These are phyloP conservation scores for Stenodera caucasica DNA, from an alignment of 2,888 invertebrate species.

Conservation along the genomic window DNA sequence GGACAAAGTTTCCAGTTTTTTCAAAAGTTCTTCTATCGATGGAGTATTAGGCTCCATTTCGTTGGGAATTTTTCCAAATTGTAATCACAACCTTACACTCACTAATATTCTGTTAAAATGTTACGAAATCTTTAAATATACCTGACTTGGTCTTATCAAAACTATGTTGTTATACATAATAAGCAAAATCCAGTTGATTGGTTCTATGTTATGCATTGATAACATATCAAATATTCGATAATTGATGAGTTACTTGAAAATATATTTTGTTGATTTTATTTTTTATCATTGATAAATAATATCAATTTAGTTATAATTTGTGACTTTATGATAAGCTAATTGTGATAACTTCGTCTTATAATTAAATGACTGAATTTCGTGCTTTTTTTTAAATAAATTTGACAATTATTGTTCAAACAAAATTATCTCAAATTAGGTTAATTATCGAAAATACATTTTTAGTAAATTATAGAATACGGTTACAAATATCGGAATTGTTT, in stretches of 20 bases:
- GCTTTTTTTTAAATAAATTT: too few species aligned
- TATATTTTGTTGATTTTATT: neutral
- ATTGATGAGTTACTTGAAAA: too few species aligned
- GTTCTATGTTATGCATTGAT: neutral
- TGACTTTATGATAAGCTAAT: too few species aligned
- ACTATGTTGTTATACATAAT: neutral
- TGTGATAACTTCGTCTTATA: too few species aligned
- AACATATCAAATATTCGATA: neutral
- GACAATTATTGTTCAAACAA: too few species aligned
- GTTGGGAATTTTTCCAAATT: neutral
- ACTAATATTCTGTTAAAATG: neutral
- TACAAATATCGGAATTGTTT: neutral
- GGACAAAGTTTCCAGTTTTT: conserved; percentile 62
- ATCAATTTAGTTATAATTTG: too few species aligned
- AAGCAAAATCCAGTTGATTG: neutral
- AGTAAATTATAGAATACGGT: too few species aligned
- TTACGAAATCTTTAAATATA: neutral
- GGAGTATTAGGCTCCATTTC: conserved; percentile 46
- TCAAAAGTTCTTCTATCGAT: conserved; percentile 61
- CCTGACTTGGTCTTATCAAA: neutral
- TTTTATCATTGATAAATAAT: neutral
- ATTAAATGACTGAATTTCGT: too few species aligned
- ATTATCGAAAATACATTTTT: too few species aligned
- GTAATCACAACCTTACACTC: neutral
- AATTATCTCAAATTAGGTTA: too few species aligned